phyloP scores from a whole-genome alignment of 37 sponge, comb jelly and placozoan genomes.

The Spongilla lacustris region DNA sequence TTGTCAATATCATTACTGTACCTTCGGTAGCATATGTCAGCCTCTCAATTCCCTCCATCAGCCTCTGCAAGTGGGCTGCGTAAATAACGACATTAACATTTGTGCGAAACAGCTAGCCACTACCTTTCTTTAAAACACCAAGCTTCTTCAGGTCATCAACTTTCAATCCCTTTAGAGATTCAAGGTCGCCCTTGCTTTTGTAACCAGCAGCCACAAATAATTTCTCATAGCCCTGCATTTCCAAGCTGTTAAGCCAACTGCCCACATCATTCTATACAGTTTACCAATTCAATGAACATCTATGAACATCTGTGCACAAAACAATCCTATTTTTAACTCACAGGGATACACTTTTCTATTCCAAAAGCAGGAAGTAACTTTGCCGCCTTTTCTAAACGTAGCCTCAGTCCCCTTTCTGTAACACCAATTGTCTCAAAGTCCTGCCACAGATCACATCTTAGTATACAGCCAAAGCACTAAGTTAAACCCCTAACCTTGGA shows the following conservation, averaged over 20 bases:
- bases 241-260: conserved; percentile 46
- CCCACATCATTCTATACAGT: conserved; percentile 40
- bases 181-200: conserved; percentile 48
- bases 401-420: conserved; percentile 54
- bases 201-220: conserved; percentile 70
- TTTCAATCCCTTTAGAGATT: conserved; percentile 55
- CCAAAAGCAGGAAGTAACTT: conserved; percentile 44
- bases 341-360: conserved; percentile 60
- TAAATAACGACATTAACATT: neutral
- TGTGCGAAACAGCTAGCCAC: neutral
- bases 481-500: neutral
- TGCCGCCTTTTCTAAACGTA: conserved; percentile 59
- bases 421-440: conserved; percentile 79
- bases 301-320: no score
- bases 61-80: conserved; percentile 53
- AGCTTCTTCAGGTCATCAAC: conserved; percentile 57
- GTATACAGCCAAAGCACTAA: no score
- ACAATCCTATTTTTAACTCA: conserved; percentile 44
- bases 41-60: conserved; percentile 7
- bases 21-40: conserved; percentile 24
- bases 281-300: no score
- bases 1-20: neutral
- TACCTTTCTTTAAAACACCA: conserved; percentile 77
- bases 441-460: neutral
- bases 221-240: conserved; percentile 57